Evolutionary conservation across 2,797 vertebrate genomes (phyloP).

Genomic region (Chiloscyllium punctatum): DNA sequence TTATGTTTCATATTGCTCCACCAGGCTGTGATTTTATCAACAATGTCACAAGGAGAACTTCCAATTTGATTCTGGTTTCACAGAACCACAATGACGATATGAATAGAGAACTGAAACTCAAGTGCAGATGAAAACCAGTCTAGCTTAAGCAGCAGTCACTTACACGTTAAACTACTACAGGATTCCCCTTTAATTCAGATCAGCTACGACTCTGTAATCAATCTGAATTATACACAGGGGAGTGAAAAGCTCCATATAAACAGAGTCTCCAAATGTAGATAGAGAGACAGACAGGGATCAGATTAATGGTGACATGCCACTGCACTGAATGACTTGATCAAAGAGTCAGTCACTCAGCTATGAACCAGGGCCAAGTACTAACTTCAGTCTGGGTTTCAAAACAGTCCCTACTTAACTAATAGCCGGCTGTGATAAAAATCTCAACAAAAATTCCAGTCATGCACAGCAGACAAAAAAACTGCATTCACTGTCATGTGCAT

Average conservation of each 20-base stretch:
- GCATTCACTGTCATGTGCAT: conserved; percentile 49
- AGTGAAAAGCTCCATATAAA: not conserved
- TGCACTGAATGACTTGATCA: conserved; percentile 36
- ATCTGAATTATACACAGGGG: not conserved
- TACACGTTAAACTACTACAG: not conserved
- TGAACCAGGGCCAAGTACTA: conserved; percentile 22
- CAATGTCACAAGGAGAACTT: not conserved
- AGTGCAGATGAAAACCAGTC: not conserved
- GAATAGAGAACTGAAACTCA: not conserved
- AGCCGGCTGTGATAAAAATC: conserved; percentile 64
- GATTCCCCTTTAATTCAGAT: conserved; percentile 21
- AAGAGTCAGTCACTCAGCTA: conserved; percentile 37
- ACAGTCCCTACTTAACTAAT: conserved; percentile 48
- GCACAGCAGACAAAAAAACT: conserved; percentile 57
- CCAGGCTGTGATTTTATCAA: not conserved
- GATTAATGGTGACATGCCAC: conserved; percentile 36
- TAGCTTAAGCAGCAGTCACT: not conserved
- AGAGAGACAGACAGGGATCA: conserved; percentile 35
- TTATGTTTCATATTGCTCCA: not conserved
- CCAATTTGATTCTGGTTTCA: not conserved
- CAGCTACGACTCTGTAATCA: not conserved
- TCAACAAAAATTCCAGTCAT: conserved; percentile 68
- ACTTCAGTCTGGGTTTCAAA: conserved; percentile 48
- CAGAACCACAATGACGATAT: not conserved
- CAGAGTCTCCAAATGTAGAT: conserved; percentile 10